phyloP scores from a whole-genome alignment of 1,140 invertebrate genomes.

The Cyrtorhinus lividipennis region DNA sequence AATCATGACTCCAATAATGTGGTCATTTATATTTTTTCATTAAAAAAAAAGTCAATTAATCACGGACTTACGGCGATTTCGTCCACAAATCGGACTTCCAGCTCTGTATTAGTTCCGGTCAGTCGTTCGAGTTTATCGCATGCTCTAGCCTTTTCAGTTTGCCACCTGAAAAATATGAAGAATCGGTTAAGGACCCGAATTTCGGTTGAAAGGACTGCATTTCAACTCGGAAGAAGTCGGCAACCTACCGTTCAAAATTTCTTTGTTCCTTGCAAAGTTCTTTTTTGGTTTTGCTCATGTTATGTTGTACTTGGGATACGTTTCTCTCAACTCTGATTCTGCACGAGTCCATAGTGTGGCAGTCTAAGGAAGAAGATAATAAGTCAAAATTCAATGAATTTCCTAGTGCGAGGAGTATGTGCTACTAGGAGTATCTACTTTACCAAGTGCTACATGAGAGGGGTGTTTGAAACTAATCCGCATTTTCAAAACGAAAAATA shows the following conservation, averaged over 20 bases:
- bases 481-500: too few relatives aligned
- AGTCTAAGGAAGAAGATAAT: neutral
- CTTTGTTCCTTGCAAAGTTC: neutral
- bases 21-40: too few relatives aligned
- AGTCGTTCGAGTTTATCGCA: neutral
- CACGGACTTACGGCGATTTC: neutral
- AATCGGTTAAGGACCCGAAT: neutral
- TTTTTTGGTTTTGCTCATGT: neutral
- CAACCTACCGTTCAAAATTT: neutral
- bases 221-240: neutral
- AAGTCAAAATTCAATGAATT: too few relatives aligned
- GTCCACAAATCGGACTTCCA: neutral
- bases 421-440: too few relatives aligned
- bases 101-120: neutral
- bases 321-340: neutral
- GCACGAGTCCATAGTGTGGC: neutral
- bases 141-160: neutral
- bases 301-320: neutral
- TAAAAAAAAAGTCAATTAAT: too few relatives aligned
- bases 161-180: neutral
- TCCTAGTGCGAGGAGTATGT: too few relatives aligned
- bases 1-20: too few relatives aligned
- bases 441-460: too few relatives aligned
- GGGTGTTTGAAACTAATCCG: too few relatives aligned
- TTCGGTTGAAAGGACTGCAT: neutral